Conservation (phyloP, 1,140 invertebrate species). For the Bombus consobrinus region DNA sequence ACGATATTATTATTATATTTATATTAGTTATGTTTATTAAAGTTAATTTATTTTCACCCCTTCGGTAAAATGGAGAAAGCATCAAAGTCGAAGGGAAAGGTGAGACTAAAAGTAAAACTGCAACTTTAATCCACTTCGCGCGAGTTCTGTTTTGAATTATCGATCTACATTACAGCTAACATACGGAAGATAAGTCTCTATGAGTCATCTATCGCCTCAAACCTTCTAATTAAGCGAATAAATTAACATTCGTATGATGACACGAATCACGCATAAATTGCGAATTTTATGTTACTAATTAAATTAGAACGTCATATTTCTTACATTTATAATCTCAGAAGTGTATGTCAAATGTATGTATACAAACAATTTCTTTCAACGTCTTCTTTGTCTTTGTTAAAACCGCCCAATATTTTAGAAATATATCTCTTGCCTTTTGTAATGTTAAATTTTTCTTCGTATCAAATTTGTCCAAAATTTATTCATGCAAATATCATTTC, state of each 20-base stretch:
- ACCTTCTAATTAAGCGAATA: neutral
- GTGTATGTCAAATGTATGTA: no score
- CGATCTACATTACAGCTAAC: slow-evolving; percentile 25
- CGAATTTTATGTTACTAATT: neutral
- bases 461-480: slow-evolving; percentile 5
- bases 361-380: neutral
- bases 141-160: slow-evolving; percentile 44
- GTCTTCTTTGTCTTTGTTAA: no score
- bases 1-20: neutral
- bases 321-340: no score
- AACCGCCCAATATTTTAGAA: neutral
- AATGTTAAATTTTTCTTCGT: neutral
- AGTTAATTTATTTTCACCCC: neutral
- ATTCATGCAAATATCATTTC: slow-evolving; percentile 10
- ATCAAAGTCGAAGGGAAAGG: neutral
- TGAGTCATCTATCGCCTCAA: slow-evolving; percentile 11
- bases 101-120: neutral
- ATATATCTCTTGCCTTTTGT: neutral
- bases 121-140: neutral
- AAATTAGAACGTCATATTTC: neutral
- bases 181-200: slow-evolving; percentile 18
- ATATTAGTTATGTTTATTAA: neutral
- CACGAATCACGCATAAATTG: neutral
- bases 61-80: neutral
- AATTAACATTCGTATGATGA: no score